Percentiles rank a stretch among this genome's conserved stretches.
Conservation (phyloP, 2,113 vertebrate species). For the Corythaixoides concolor region DNA sequence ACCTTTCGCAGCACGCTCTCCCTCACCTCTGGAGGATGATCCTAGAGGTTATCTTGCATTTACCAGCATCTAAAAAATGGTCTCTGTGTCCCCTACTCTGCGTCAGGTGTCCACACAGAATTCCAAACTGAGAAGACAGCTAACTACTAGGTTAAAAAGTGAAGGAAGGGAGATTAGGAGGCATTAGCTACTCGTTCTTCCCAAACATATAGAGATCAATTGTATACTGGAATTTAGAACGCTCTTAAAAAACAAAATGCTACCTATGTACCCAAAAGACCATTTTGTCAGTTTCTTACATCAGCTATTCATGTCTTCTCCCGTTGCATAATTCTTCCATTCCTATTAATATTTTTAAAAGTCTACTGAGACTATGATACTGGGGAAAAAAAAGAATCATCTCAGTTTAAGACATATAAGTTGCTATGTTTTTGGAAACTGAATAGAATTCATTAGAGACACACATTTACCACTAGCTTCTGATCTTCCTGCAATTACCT, state of each 20-base stretch:
- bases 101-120: not conserved
- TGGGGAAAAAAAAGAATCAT: not conserved
- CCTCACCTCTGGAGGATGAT: not conserved
- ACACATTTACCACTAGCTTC: not conserved
- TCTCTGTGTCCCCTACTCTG: not conserved
- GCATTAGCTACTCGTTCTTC: not conserved
- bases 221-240: not conserved
- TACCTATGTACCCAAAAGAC: not conserved
- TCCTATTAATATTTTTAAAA: not conserved
- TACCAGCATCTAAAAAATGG: not conserved
- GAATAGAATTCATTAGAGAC: constrained; percentile 21
- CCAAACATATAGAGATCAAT: not conserved
- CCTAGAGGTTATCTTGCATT: not conserved
- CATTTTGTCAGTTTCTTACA: not conserved
- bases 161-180: not conserved
- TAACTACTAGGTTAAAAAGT: not conserved
- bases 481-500: constrained; percentile 27
- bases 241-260: not conserved
- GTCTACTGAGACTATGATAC: not conserved
- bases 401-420: not conserved
- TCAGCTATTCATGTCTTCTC: not conserved
- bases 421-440: constrained; percentile 17
- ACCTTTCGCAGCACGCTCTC: not conserved
- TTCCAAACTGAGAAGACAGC: not conserved
- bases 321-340: not conserved